phyloP scores from a whole-genome alignment of 2,888 invertebrate genomes.

The Drosophila siamana region DNA sequence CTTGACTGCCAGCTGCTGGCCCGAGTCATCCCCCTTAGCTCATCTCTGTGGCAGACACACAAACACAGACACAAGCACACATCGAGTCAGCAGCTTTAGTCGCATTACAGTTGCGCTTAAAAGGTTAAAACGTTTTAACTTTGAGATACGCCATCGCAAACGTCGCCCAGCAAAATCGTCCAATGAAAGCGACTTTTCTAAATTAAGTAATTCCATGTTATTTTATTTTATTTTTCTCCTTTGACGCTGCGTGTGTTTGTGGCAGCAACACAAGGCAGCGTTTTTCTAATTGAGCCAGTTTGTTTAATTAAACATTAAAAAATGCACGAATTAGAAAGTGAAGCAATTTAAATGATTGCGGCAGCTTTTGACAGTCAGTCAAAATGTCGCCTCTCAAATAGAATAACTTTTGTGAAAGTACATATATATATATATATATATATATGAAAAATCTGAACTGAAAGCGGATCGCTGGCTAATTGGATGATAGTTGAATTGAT shows the following conservation, averaged over 20 bases:
- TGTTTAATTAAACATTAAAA: constrained; percentile 58
- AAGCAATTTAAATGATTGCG: constrained; percentile 38
- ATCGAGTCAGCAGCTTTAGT: constrained; percentile 61
- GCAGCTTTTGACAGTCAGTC: constrained; percentile 21
- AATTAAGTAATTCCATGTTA: constrained; percentile 53
- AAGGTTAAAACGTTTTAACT: constrained; percentile 76
- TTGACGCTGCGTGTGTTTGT: constrained; percentile 8
- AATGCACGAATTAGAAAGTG: constrained; percentile 40
- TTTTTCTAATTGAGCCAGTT: constrained; percentile 45
- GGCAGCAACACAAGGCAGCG: no score
- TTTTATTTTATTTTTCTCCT: constrained; percentile 16
- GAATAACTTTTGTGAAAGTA: constrained; percentile 3
- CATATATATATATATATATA: neutral
- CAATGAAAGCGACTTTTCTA: constrained; percentile 59
- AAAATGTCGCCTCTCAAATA: constrained; percentile 5
- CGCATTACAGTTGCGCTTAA: constrained; percentile 76
- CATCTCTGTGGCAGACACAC: no score
- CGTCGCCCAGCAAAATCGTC: constrained; percentile 54
- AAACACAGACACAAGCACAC: no score
- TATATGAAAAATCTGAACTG: neutral
- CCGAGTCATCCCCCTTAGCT: constrained; percentile 20
- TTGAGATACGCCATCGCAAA: constrained; percentile 41
- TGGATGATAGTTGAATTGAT: constrained; percentile 14
- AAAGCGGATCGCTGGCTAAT: constrained; percentile 1
- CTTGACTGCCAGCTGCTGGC: constrained; percentile 33